Base-by-base conservation (phyloP, 2,888 invertebrate genomes). In the Morpho deidamia region DNA sequence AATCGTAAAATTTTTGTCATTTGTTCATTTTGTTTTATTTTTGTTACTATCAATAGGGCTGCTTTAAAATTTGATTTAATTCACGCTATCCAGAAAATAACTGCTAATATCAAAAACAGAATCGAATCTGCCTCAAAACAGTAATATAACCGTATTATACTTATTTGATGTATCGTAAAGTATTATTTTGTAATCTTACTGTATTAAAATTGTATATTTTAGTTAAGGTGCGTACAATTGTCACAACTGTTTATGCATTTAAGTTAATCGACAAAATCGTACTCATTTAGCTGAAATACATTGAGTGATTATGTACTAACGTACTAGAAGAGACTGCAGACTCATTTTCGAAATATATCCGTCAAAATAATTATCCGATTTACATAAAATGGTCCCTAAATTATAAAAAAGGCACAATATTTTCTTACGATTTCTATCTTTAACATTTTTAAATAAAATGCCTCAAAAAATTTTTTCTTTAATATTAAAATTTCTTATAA, bases 181-280 rank as follows among this genome's bases (percentile, higher is more conserved):
- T 58, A 60, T 83, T 81, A 78, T 77, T 77, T 80, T 77, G 69
- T 78, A 80, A 72, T 76, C 70, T 72, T 74, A 72, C 73, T 71
- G 66, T 63, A 67, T 55, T 64, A 60, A 64, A 58, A 54, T 57
- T 67, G 63, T 69, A 65, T 51, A 73, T 72, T 59, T 62, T 71
- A 71, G 66, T 75, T 78, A 69, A 65, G 74, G 74, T 77, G 76
- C 76, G 63, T 71, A 67, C 65, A 68, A 41, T 54, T 73, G 83
- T 86, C 84, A 84, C 85, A 85, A 76, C 23, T 23, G 23, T 23
- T 23, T 74, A 74, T 75, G 83, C 77, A 77, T 78, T 72, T 71
- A 74, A 49, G 69, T 70, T 58, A 45, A 41, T 69, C 60, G 44
- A 59, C 58, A 71, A 64, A 70, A 66, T 73, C 64, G 70, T 66